Evolutionary conservation across 2,888 invertebrate genomes (phyloP), one percentile per base, ranked within the genome.

Genomic region (Periphyllus acericola): DNA sequence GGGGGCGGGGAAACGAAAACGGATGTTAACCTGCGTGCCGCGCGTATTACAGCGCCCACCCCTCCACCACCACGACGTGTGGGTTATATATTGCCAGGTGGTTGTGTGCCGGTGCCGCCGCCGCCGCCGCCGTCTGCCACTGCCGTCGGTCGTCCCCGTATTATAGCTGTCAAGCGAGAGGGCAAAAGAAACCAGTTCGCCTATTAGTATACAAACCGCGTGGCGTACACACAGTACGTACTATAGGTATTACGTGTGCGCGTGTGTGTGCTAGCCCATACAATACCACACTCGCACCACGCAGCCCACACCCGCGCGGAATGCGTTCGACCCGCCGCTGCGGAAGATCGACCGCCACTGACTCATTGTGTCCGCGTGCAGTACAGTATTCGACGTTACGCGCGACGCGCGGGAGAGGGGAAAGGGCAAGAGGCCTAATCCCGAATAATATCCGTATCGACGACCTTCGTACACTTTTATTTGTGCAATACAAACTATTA

Each of bases 121-220:
- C 60, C 55, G 19, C 55, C 60, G 60, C 25, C 29, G 81, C 66
- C 40, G 80, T 66, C 60, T 71, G 71, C 71, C 81, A 32, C 68
- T 71, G 82, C 19, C 25, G 60, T 68, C 68, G 19, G 68, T 29
- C 68, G 68, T 29, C 36, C n/a, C 72, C 72, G 72, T 29, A 29
- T 66, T 32, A 21, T 71, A 71, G 75, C 36, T 40, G 75, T 46
- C 76, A n/a, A 46, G 76, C 29, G 76, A 32, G 46, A 66, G 82
- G 76, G 76, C 60, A 46, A 32, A 36, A 78, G 85, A 79, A 86
- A 86, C 86, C 79, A 86, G 86, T 86, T 86, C 85, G 60, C 79
- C 79, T 71, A 79, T 85, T 79, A 78, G 75, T 74, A 74, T 74
- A 82, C 71, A 46, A 82, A 82, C 71, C 82, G 46, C 46, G 81